Evolutionary conservation across 2,888 invertebrate genomes (phyloP).

Genomic region (Sesia bembeciformis): DNA sequence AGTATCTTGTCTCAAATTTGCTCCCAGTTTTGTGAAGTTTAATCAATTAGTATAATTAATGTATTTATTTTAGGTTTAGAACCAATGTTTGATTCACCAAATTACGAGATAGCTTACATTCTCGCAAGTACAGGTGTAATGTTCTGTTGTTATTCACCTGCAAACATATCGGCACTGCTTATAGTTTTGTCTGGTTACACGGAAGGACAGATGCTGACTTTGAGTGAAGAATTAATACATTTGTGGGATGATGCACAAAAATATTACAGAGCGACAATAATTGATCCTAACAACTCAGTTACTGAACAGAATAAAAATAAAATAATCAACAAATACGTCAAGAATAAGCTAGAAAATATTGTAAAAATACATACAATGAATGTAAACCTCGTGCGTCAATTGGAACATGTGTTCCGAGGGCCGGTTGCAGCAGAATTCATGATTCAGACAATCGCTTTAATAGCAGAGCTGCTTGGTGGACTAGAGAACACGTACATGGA

Average conservation of each 20-base stretch:
- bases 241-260: not conserved
- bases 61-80: constrained; percentile 5
- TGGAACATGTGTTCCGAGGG: constrained; percentile 27
- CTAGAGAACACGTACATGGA: constrained; percentile 37
- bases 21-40: too few relatives aligned
- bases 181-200: not conserved
- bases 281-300: not conserved
- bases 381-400: constrained; percentile 19
- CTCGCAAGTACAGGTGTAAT: constrained; percentile 12
- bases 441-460: constrained; percentile 26
- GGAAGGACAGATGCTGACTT: constrained; percentile 2
- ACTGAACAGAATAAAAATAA: not conserved
- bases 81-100: constrained; percentile 7
- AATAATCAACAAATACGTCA: constrained; percentile 25
- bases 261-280: not conserved
- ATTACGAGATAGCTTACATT: constrained; percentile 7
- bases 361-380: constrained; percentile 26
- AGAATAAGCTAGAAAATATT: constrained; percentile 19
- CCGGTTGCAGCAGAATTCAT: constrained; percentile 36
- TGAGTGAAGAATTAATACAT: not conserved
- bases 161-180: constrained; percentile 15
- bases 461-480: constrained; percentile 39
- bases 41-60: too few relatives aligned
- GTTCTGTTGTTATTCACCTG: constrained; percentile 24
- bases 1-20: too few relatives aligned